Evolutionary conservation across 2,888 invertebrate genomes (phyloP).

Genomic region (Drosophila borealis): DNA sequence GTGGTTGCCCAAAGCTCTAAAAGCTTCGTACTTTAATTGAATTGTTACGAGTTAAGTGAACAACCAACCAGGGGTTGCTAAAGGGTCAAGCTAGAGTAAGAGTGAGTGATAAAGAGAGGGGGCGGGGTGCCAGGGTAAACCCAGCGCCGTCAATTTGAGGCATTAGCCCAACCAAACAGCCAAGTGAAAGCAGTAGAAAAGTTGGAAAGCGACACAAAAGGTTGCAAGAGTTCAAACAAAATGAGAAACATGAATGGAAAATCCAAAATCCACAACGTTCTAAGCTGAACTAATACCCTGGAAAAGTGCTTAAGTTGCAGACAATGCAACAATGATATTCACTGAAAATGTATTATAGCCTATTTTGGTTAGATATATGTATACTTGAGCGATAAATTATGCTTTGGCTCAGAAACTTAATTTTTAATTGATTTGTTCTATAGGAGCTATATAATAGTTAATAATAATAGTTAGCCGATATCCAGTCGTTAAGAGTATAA

Average conservation of each 20-base stretch:
- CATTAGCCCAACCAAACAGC: constrained; percentile 6
- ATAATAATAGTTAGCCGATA: too few species aligned
- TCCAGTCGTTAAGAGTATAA: too few species aligned
- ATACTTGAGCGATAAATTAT: too few species aligned
- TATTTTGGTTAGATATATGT: too few species aligned
- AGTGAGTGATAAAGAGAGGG: too few species aligned
- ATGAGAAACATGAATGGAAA: constrained; percentile 1
- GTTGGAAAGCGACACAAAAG: constrained; percentile 5
- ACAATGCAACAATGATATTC: too few species aligned
- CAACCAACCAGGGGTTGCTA: constrained; percentile 28
- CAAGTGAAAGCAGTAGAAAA: constrained; percentile 3
- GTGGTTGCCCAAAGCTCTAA: constrained; percentile 33
- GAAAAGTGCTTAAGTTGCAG: background rate
- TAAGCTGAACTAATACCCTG: background rate
- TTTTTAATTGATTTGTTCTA: too few species aligned
- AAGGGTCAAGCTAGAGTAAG: background rate
- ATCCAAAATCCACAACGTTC: background rate
- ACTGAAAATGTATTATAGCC: too few species aligned
- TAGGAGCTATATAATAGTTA: too few species aligned
- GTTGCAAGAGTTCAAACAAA: background rate
- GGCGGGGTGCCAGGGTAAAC: background rate
- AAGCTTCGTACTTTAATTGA: constrained; percentile 37
- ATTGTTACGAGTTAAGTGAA: constrained; percentile 35
- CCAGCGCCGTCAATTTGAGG: constrained; percentile 33
- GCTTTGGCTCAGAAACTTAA: too few species aligned